Evolutionary conservation across 2,797 vertebrate genomes (phyloP).

Genomic region (Lates japonicus): DNA sequence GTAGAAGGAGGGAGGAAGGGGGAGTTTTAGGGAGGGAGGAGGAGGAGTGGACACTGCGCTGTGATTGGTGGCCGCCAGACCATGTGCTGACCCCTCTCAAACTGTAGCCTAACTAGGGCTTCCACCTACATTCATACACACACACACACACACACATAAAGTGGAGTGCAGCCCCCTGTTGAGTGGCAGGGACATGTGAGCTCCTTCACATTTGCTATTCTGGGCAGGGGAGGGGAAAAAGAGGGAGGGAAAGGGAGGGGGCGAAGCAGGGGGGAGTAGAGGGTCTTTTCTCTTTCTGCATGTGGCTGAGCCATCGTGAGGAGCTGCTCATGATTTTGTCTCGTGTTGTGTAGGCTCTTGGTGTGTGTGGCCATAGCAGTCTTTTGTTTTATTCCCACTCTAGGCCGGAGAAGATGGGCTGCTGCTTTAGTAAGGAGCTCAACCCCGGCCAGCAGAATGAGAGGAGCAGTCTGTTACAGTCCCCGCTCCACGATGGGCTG

Average conservation of each 20-base stretch:
- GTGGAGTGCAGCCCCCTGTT: constrained; percentile 60
- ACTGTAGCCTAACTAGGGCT: constrained; percentile 71
- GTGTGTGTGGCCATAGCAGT: constrained; percentile 46
- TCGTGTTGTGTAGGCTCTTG: constrained; percentile 59
- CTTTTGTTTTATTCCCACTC: constrained; percentile 59
- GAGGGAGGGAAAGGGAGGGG: constrained; percentile 55
- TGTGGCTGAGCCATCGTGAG: constrained; percentile 65
- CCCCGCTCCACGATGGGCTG: constrained; percentile 52
- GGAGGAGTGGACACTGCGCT: constrained; percentile 39
- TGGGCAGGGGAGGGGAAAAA: constrained; percentile 71
- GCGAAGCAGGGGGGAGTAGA: constrained; percentile 32
- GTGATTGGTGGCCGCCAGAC: constrained; percentile 65
- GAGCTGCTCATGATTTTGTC: constrained; percentile 60
- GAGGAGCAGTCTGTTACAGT: constrained; percentile 79
- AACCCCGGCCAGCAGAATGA: constrained; percentile 73
- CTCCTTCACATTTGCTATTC: constrained; percentile 84
- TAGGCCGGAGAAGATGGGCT: constrained; percentile 81
- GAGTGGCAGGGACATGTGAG: constrained; percentile 88
- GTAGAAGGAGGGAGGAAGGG: constrained; percentile 2
- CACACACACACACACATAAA: constrained; percentile 40
- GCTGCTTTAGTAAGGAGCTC: constrained; percentile 87
- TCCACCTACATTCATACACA: constrained; percentile 26
- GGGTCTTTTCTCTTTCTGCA: constrained; percentile 72
- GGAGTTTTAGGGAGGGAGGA: constrained; percentile 1
- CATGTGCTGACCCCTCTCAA: constrained; percentile 69